Base-by-base conservation (phyloP, 2,888 invertebrate species). In the Dasypolia templi region DNA sequence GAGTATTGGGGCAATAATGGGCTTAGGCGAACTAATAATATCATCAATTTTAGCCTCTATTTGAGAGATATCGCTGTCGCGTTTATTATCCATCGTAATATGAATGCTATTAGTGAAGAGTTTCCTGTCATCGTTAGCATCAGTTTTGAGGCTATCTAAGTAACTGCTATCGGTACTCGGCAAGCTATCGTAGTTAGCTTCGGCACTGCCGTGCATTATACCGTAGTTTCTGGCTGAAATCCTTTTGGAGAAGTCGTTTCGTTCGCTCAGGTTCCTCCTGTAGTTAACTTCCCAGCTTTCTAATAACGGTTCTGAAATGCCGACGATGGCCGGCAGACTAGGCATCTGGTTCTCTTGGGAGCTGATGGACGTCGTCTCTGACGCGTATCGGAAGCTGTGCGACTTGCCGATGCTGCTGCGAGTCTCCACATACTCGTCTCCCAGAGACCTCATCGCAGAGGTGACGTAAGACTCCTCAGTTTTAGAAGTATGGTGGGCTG, bases 371-470 rank as follows among this genome's bases (percentile, higher is more conserved):
- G 94, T 91, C 17, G 94, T 92, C 85, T 97, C 97, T 49, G 97
- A 96, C 80, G 97, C 96, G 89, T 96, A 96, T 87, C 97, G 97
- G 92, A 98, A 98, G 88, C 98, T 98, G 82, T 97, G 97, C 3
- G 98, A 97, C 91, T 98, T 98, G 67, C 97, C 97, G 39, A 98
- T 97, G 35, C 97, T 96, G 91, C 97, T 97, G 81, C 96, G 94
- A 46, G 95, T 92, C 88, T 95, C 96, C 44, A 93, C 89, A 74
- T 92, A 95, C 83, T 96, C 96, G 56, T 95, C 96, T 39, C 95
- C 95, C n/a, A 95, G 89, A 74, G 95, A 95, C 84, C 94, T 91
- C 72, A 94, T 81, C 14, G 93, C 94, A 9, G 94, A 93, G 53
- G 91, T 91, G 6, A 91, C 91, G 77, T 93, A 95, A 39, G 95